A percentile compares a stretch with the other conserved stretches of the same genome.
These are phyloP conservation scores for Dendrocincla fuliginosa DNA, from an alignment of 2,797 vertebrate genomes.

Conservation along the genomic window DNA sequence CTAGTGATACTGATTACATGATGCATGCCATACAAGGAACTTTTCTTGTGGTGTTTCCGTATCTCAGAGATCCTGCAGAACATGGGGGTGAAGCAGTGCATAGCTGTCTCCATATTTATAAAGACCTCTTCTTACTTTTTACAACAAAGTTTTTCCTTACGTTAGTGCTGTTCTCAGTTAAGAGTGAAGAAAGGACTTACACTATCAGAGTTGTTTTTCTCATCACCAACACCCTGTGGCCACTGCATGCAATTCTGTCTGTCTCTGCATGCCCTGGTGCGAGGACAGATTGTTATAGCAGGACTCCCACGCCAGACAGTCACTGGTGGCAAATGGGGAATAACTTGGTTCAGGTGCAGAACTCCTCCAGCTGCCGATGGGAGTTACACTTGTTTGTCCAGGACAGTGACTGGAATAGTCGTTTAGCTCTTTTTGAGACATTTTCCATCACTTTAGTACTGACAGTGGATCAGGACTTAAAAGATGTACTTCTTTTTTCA, in stretches of 20 bases:
- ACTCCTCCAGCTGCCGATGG: constrained; percentile 30
- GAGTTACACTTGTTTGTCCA: constrained; percentile 46
- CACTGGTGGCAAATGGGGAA: neutral
- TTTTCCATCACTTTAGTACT: constrained; percentile 12
- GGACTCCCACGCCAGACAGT: neutral
- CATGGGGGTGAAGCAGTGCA: fast-evolving
- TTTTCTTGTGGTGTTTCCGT: neutral
- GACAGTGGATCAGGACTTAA: constrained; percentile 27
- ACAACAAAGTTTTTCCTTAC: neutral
- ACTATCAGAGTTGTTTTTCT: constrained; percentile 42
- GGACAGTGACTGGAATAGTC: constrained; percentile 39
- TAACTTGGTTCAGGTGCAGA: constrained; percentile 14
- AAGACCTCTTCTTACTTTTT: neutral
- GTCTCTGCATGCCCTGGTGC: neutral
- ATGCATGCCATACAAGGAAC: neutral
- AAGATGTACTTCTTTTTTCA: constrained; percentile 36
- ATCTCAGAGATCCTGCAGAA: neutral
- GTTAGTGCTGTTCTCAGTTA: neutral
- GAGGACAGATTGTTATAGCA: constrained; percentile 11
- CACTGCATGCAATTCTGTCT: constrained; percentile 15
- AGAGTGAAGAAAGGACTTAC: neutral
- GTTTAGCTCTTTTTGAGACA: constrained; percentile 18
- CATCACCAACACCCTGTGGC: constrained; percentile 1
- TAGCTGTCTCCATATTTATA: neutral
- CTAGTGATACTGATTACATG: neutral